Conservation (phyloP, 2,113 vertebrate species). For the Arenaria interpres region DNA sequence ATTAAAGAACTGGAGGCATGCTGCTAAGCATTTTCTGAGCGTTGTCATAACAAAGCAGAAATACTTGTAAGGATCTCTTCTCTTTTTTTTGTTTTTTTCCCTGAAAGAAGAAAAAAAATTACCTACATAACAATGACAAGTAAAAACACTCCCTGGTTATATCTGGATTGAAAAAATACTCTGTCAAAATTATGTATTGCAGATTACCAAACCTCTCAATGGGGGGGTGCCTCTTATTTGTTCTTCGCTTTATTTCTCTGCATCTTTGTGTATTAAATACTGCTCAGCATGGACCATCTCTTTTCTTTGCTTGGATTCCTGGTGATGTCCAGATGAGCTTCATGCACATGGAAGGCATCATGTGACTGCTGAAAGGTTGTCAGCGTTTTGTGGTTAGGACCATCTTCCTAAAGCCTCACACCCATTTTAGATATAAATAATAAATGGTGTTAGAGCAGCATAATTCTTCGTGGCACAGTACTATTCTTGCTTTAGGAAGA, state of each 20-base stretch:
- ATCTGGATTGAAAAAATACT: not conserved
- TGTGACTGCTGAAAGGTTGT: not conserved
- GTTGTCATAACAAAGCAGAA: not conserved
- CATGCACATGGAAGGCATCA: not conserved
- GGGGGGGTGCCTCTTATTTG: not conserved
- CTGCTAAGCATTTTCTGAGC: not conserved
- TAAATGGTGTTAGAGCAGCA: constrained; percentile 36
- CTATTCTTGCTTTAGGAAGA: constrained; percentile 18
- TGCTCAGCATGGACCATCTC: not conserved
- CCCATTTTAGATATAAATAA: constrained; percentile 57
- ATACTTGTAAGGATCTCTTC: not conserved
- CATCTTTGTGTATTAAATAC: not conserved
- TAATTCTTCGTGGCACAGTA: not conserved
- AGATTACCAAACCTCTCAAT: not conserved
- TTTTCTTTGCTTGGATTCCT: not conserved
- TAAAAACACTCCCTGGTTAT: not conserved
- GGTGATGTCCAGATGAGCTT: not conserved
- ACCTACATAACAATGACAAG: not conserved
- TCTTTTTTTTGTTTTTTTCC: not conserved
- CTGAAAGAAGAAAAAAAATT: not conserved
- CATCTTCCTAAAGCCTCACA: not conserved
- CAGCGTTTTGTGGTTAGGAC: not conserved
- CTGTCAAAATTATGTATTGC: not conserved
- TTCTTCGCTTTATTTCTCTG: not conserved
- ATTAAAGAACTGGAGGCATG: not conserved